Conservation (phyloP, 2,797 vertebrate genomes). For the Protonibea diacanthus region DNA sequence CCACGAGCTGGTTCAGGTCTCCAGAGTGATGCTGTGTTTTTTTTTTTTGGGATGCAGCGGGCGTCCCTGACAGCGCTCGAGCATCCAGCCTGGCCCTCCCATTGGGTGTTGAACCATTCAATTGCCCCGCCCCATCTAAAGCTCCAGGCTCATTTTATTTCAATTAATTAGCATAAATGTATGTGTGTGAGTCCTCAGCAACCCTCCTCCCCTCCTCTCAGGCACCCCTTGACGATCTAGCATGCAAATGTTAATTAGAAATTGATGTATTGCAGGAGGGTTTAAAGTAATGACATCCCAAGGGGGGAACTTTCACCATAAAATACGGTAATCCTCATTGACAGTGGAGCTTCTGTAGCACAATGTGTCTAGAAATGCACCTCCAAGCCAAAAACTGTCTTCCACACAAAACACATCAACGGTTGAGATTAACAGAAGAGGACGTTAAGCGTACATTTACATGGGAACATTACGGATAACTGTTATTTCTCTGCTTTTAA, state of each 20-base stretch:
- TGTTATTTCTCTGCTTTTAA: constrained; percentile 15
- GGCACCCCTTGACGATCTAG: constrained; percentile 64
- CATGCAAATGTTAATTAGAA: constrained; percentile 85
- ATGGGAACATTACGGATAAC: constrained; percentile 32
- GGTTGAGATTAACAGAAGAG: constrained; percentile 53
- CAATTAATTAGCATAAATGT: constrained; percentile 81
- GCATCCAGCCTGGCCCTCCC: constrained; percentile 54
- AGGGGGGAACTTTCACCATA: constrained; percentile 51
- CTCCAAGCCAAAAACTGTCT: constrained; percentile 55
- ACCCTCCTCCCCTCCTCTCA: constrained; percentile 32
- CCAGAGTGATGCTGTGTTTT: constrained; percentile 26
- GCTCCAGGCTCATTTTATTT: constrained; percentile 78
- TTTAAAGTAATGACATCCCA: constrained; percentile 81
- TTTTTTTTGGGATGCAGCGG: constrained; percentile 40
- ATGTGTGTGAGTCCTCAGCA: constrained; percentile 24
- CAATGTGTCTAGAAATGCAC: constrained; percentile 57
- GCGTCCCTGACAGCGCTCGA: constrained; percentile 40
- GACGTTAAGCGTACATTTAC: constrained; percentile 43
- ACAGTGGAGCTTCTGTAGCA: constrained; percentile 60
- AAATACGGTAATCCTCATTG: constrained; percentile 62
- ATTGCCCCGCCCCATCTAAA: constrained; percentile 58
- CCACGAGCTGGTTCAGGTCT: constrained; percentile 20
- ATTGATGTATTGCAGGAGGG: constrained; percentile 82
- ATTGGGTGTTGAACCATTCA: constrained; percentile 52
- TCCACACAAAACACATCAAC: constrained; percentile 25